Evolutionary conservation across 2,113 vertebrate species (phyloP), one percentile per base, ranked within the genome.

Genomic region (Phalacrocorax aristotelis): DNA sequence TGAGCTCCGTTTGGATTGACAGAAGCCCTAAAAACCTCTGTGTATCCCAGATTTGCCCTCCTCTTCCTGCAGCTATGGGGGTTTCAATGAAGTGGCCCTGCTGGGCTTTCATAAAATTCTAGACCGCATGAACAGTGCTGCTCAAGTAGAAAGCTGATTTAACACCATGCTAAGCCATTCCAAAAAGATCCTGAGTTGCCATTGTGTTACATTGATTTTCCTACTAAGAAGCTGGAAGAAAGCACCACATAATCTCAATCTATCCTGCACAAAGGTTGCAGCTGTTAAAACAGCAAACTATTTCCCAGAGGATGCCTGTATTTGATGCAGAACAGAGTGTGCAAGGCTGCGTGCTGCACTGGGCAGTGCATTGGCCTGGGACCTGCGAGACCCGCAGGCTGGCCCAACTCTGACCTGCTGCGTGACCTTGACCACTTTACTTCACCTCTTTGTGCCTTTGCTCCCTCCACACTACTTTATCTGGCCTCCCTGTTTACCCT

Each of bases 271-370:
- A 83, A 87, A 87, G 32, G 22, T n/a, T 87, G 86, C 96, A 96
- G 96, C 90, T 96, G 94, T 96, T 95, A 87, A 95, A 96, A 97
- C 89, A 94, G 84, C 82, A 82, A 54, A 25, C 32, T 23, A 1
- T 79, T 87, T 91, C 87, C 87, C 90, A 93, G 85, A 89, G 64
- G 11, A 4, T 78, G 85, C 30, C 69, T 66, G 51, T 66, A 34
- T 80, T 16, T 75, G 66, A 30, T 83, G 75, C 7, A 93, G 76
- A 81, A 34, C 46, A 62, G 84, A 81, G 72, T 12, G 40, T 58
- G 68, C 6, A 7, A 77, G 87, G 51, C 85, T 89, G 88, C 27
- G 0, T 12, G 79, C 49, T 6, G 1, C 64, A 15, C 46, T 7
- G 48, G 79, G 48, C 68, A 65, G 13, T 13, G 32, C 42, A 34